Percentiles rank a stretch among this genome's conserved stretches.
Evolutionary conservation across 2,888 invertebrate species (phyloP).

Genomic region (Phaonia tiefii): DNA sequence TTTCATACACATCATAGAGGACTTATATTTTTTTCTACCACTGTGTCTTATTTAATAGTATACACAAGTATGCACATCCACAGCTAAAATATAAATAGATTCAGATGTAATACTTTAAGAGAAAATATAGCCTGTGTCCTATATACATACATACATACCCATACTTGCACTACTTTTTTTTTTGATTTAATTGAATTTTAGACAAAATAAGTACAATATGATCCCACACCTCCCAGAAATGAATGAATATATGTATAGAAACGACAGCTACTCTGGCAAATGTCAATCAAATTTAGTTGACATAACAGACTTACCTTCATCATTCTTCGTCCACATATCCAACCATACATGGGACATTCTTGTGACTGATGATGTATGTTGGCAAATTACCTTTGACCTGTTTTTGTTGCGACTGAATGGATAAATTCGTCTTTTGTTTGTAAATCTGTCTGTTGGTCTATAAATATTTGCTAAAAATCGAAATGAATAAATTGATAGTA

Average conservation of each 20-base stretch:
- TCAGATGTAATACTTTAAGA: not conserved
- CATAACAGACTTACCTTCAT: not conserved
- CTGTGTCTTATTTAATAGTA: too few relatives aligned
- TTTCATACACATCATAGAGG: too few relatives aligned
- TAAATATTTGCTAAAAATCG: too few relatives aligned
- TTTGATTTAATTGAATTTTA: not conserved
- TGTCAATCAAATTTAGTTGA: not conserved
- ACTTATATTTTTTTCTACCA: too few relatives aligned
- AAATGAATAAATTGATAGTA: not conserved
- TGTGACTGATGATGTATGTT: constrained; percentile 4
- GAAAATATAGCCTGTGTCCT: too few relatives aligned
- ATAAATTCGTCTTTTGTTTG: too few relatives aligned
- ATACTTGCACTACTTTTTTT: not conserved
- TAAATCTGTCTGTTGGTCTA: too few relatives aligned
- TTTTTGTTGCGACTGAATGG: too few relatives aligned
- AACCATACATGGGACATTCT: not conserved
- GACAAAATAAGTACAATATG: not conserved
- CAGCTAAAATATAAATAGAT: constrained; percentile 1
- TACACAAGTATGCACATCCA: not conserved
- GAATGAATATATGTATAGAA: not conserved
- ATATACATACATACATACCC: too few relatives aligned
- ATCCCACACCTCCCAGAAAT: not conserved
- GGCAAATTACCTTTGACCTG: not conserved
- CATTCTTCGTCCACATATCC: not conserved
- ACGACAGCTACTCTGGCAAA: not conserved